phyloP scores from a whole-genome alignment of 2,888 invertebrate genomes.

The Conomelus anceps region DNA sequence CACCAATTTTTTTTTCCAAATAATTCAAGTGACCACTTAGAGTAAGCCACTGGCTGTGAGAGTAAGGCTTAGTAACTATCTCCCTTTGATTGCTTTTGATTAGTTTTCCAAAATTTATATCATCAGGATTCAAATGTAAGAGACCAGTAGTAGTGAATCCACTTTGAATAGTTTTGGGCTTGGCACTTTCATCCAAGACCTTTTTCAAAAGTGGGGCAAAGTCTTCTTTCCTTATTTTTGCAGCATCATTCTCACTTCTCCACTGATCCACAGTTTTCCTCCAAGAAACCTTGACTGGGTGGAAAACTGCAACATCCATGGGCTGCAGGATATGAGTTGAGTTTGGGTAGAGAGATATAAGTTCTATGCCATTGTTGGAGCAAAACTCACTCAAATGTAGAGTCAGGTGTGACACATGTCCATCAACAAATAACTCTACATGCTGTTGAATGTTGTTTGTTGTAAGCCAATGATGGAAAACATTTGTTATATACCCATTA shows the following conservation, averaged over 20 bases:
- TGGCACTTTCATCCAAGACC: conserved; percentile 2
- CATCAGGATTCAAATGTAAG: background rate
- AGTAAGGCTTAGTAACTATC: background rate
- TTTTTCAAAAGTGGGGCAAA: conserved; percentile 12
- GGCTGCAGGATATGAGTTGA: conserved; percentile 33
- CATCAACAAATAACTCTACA: conserved; percentile 34
- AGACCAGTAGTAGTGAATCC: conserved; percentile 5
- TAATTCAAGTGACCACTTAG: background rate
- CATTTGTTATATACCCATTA: conserved; percentile 40
- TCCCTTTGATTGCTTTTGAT: background rate
- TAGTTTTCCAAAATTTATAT: conserved; percentile 5
- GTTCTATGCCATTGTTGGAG: conserved; percentile 25
- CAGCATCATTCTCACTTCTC: conserved; percentile 5
- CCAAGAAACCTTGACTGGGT: conserved; percentile 28
- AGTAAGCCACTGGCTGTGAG: conserved; percentile 3
- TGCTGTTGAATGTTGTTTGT: conserved; percentile 38
- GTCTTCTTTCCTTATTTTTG: conserved; percentile 8
- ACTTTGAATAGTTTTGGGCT: conserved; percentile 2
- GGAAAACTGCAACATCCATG: conserved; percentile 31
- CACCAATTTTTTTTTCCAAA: conserved; percentile 6
- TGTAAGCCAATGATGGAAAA: conserved; percentile 40
- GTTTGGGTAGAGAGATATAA: conserved; percentile 31
- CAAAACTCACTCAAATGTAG: conserved; percentile 3
- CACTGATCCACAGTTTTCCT: conserved; percentile 26
- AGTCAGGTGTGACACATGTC: background rate